Conservation (phyloP, 2,888 invertebrate species). For the Hermaeophaga mercurialis region DNA sequence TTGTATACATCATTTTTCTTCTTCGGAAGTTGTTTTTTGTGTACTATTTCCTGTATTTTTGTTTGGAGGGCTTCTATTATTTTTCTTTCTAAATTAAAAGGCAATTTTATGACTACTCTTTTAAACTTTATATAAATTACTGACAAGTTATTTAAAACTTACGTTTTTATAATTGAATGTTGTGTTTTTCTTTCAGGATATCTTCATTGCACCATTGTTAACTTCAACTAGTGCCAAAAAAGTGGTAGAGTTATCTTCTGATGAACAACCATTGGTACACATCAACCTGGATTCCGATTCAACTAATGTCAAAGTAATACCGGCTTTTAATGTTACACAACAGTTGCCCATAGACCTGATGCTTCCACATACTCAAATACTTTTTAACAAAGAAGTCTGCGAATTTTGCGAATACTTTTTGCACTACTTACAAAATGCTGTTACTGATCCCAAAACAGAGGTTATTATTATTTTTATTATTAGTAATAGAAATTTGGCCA, state of each 20-base stretch:
- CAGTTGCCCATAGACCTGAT: slow-evolving; percentile 63
- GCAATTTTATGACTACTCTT: no score
- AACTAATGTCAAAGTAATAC: slow-evolving; percentile 10
- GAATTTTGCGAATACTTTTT: slow-evolving; percentile 83
- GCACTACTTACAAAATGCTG: slow-evolving; percentile 75
- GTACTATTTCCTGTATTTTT: no score
- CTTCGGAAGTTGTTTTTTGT: no score
- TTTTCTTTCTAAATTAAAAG: no score
- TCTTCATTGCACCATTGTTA: slow-evolving; percentile 30
- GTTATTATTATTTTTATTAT: no score
- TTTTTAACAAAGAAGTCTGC: slow-evolving; percentile 64
- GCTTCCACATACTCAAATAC: slow-evolving; percentile 51
- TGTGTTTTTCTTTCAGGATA: slow-evolving; percentile 18
- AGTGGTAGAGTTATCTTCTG: slow-evolving; percentile 11
- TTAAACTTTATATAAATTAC: no score
- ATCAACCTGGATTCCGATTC: slow-evolving; percentile 17
- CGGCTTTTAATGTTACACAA: slow-evolving; percentile 27
- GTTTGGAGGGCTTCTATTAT: no score
- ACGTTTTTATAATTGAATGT: no score
- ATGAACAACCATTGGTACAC: slow-evolving; percentile 17
- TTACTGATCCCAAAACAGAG: slow-evolving; percentile 72
- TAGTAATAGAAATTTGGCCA: no score
- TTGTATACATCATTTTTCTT: no score
- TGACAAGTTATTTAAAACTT: no score
- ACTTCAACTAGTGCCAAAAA: slow-evolving; percentile 23